A percentile compares a stretch with the other conserved stretches of the same genome.
Conservation (phyloP, 1,140 invertebrate genomes). For the Drosophila biarmipes region DNA sequence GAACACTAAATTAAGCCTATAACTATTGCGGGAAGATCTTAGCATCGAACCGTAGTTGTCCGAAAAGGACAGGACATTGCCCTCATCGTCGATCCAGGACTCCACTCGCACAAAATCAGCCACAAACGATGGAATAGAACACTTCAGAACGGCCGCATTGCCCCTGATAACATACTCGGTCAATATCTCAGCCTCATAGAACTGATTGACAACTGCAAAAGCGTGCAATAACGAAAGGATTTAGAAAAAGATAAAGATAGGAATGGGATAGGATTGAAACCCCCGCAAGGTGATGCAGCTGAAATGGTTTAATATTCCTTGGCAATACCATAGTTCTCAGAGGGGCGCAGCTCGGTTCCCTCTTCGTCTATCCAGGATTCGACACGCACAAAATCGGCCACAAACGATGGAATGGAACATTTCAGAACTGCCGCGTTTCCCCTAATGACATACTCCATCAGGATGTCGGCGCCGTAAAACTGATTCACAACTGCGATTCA, state of each 20-base stretch:
- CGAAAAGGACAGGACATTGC: constrained; percentile 86
- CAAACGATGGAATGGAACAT: constrained; percentile 89
- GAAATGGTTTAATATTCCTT: background rate
- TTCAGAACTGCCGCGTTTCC: constrained; percentile 89
- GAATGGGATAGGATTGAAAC: constrained; percentile 12
- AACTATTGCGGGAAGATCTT: constrained; percentile 6
- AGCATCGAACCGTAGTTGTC: constrained; percentile 86
- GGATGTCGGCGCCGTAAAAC: constrained; percentile 91
- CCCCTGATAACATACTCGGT: constrained; percentile 92
- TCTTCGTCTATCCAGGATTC: constrained; percentile 87
- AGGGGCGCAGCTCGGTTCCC: constrained; percentile 85
- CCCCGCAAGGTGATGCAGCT: constrained; percentile 21
- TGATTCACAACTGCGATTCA: constrained; percentile 90
- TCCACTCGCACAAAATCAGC: constrained; percentile 92
- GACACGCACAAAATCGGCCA: constrained; percentile 89
- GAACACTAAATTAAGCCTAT: constrained; percentile 40
- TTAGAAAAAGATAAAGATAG: constrained; percentile 33
- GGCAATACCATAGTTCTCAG: constrained; percentile 85
- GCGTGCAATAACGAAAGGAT: constrained; percentile 17
- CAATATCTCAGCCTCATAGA: constrained; percentile 92
- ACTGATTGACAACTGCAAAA: constrained; percentile 91
- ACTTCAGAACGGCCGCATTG: constrained; percentile 91
- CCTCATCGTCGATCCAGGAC: constrained; percentile 89
- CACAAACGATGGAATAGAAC: constrained; percentile 92
- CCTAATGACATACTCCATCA: constrained; percentile 89